Base-by-base conservation (phyloP, 2,888 invertebrate species). In the Agrochola circellaris region DNA sequence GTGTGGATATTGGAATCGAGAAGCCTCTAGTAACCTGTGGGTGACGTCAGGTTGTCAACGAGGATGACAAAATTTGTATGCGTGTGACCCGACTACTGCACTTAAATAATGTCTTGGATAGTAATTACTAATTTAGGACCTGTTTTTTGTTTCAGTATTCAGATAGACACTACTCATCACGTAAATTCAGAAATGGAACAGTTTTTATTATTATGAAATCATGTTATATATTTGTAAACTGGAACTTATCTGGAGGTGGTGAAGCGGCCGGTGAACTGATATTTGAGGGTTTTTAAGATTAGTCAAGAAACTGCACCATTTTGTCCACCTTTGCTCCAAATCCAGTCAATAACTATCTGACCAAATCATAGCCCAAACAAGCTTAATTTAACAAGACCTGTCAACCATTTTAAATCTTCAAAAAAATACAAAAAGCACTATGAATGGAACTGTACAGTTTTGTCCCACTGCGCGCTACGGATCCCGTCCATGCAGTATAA, bases 401-500 rank as follows among this genome's bases (percentile, higher is more conserved):
- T 66, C 58, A 42, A 61, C 20, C 30, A 42, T 54, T 42, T 51
- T 23, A 62, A 74, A 65, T 26, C 60, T 51, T 17, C n/a, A 61
- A 76, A 81, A 81, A 67, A 34, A 70, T 56, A 71, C 17, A 58
- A 82, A 23, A 67, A 2, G 0, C 17, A 34, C 64, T 23, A 26
- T 42, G 5, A 65, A 58, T 51, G 13, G 34, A 30, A 45, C 23
- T 60, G 61, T 23, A 54, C 60, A 34, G 58, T 48, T 82, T 82
- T 75, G 62, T 73, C 13, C 38, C 34, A 23, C 62, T 42, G 68
- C 7, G 45, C 60, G 74, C 71, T 81, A 64, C 66, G 70, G 77
- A 87, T 83, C 87, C 71, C 58, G 79, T 78, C 87, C 83, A 83
- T 88, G 83, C 85, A 71, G 81, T 90, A 42, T 42, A 89, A 90